A percentile compares a stretch with the other conserved stretches of the same genome.
These are phyloP conservation scores for Heliocidaris tuberculata DNA, from an alignment of 35 echinoderm and acorn worm species.

Conservation along the genomic window DNA sequence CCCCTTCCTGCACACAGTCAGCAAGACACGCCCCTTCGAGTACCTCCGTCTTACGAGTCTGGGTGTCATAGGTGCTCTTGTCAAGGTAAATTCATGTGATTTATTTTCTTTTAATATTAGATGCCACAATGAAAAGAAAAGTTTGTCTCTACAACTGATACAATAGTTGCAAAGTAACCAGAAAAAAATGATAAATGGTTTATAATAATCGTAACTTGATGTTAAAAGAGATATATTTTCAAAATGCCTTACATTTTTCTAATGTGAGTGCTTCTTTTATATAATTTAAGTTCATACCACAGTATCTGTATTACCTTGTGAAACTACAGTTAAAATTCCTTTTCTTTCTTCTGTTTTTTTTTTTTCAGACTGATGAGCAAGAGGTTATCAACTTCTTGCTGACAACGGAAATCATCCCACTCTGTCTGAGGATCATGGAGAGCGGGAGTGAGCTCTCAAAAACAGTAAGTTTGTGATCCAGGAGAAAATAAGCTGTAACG, in stretches of 20 bases:
- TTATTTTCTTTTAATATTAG: too few relatives aligned
- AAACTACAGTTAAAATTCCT: background rate
- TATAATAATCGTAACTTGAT: too few relatives aligned
- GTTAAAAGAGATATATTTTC: too few relatives aligned
- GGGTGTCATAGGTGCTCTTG: constrained; percentile 94
- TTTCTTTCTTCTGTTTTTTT: constrained; percentile 4
- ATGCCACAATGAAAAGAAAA: too few relatives aligned
- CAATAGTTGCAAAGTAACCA: too few relatives aligned
- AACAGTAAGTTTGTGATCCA: constrained; percentile 75
- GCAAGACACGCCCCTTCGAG: constrained; percentile 95
- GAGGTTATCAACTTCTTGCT: constrained; percentile 96
- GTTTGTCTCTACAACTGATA: too few relatives aligned
- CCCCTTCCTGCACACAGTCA: constrained; percentile 96
- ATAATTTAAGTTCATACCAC: too few relatives aligned
- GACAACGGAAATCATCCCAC: constrained; percentile 98
- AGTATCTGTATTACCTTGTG: too few relatives aligned
- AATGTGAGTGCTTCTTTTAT: too few relatives aligned
- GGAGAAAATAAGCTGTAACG: background rate
- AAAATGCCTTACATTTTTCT: too few relatives aligned
- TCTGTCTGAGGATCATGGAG: constrained; percentile 98
- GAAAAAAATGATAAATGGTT: too few relatives aligned
- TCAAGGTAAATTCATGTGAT: constrained; percentile 70
- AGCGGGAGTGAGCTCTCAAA: constrained; percentile 99
- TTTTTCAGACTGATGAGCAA: constrained; percentile 92
- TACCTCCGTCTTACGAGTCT: constrained; percentile 89